Percentiles rank a stretch among this genome's conserved stretches.
Evolutionary conservation across 2,797 vertebrate species (phyloP).

Genomic region (Hozukius guyotensis): DNA sequence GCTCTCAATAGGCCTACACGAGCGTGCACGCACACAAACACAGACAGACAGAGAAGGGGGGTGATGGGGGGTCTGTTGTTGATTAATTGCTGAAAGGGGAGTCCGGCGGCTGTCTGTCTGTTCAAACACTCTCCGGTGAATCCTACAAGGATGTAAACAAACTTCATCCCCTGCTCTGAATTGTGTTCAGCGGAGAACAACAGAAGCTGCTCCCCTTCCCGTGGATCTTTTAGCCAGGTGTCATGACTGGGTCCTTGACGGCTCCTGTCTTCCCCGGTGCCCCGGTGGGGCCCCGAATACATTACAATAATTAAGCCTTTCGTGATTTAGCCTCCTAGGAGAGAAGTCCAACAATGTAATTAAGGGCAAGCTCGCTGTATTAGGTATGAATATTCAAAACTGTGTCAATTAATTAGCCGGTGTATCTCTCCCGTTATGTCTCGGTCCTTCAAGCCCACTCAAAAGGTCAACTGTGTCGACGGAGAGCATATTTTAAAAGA

Average conservation of each 20-base stretch:
- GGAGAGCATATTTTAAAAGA: conserved; percentile 85
- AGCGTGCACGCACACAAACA: neutral
- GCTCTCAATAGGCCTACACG: conserved; percentile 39
- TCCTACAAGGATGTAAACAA: conserved; percentile 86
- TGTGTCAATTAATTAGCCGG: conserved; percentile 98
- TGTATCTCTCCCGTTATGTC: conserved; percentile 88
- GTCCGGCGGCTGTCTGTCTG: conserved; percentile 81
- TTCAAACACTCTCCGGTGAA: conserved; percentile 79
- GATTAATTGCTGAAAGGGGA: conserved; percentile 84
- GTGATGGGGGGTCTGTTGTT: conserved; percentile 50
- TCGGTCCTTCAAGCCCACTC: conserved; percentile 90
- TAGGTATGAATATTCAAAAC: conserved; percentile 99
- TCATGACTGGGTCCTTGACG: conserved; percentile 94
- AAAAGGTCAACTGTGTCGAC: conserved; percentile 89
- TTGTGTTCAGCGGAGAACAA: conserved; percentile 79
- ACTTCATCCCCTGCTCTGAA: conserved; percentile 79
- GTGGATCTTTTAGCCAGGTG: conserved; percentile 88
- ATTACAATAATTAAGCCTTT: conserved; percentile 99
- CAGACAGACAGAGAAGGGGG: neutral
- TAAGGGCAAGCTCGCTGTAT: conserved; percentile 96
- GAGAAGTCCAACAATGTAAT: conserved; percentile 99
- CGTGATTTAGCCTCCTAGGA: conserved; percentile 99
- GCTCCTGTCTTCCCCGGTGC: conserved; percentile 92
- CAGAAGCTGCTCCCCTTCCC: conserved; percentile 88
- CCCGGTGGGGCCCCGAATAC: conserved; percentile 96